Conservation (phyloP, 2,797 vertebrate genomes). For the Poecilia picta region DNA sequence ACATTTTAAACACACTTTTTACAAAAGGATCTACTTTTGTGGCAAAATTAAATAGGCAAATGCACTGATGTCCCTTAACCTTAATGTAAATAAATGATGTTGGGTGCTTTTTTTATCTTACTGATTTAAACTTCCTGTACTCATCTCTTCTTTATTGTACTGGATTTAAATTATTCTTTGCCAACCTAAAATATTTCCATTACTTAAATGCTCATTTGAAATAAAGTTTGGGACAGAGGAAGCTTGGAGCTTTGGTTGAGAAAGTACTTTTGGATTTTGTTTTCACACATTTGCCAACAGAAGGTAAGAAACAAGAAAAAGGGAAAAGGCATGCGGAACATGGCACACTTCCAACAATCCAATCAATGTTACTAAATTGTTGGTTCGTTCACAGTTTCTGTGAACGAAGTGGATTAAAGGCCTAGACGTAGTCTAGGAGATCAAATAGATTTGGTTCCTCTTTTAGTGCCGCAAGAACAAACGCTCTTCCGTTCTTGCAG, state of each 20-base stretch:
- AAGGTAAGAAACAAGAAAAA: background rate
- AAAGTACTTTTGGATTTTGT: background rate
- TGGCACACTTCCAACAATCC: background rate
- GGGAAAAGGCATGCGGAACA: background rate
- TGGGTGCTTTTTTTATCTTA: background rate
- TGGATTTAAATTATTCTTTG: background rate
- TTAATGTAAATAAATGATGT: background rate
- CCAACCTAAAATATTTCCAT: background rate
- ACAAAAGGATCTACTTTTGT: conserved; percentile 12
- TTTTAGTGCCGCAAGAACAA: background rate
- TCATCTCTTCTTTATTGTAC: background rate
- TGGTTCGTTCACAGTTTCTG: background rate
- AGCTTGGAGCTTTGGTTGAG: background rate
- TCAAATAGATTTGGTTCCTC: background rate
- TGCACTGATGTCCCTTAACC: background rate
- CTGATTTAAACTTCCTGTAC: background rate
- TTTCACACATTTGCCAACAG: background rate
- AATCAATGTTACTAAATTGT: background rate
- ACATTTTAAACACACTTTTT: conserved; percentile 1
- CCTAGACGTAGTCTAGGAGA: background rate
- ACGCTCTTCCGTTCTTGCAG: background rate
- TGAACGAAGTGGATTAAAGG: background rate
- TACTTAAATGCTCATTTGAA: background rate
- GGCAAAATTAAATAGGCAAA: background rate
- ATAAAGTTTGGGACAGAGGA: background rate